These are phyloP conservation scores for Hydrocynus forskahlii DNA, from an alignment of 2,797 vertebrate species.

Conservation along the genomic window DNA sequence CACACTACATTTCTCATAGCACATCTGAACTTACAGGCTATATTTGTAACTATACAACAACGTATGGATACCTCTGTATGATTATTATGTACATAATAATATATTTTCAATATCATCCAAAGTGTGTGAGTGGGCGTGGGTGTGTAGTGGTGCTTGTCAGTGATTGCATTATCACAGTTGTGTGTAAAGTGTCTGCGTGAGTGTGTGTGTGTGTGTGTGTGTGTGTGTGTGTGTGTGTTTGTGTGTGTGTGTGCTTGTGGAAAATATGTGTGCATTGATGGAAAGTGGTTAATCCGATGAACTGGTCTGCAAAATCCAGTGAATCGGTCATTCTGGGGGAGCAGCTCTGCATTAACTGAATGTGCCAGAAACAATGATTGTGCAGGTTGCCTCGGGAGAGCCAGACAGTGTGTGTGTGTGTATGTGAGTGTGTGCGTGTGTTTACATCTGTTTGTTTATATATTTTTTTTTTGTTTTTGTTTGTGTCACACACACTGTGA, in stretches of 20 bases:
- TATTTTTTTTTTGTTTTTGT: constrained; percentile 56
- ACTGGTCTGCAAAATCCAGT: constrained; percentile 50
- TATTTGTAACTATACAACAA: background rate
- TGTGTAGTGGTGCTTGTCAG: background rate
- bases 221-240: constrained; percentile 15
- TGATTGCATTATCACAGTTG: too few species aligned
- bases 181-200: too few species aligned
- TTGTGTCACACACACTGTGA: constrained; percentile 53
- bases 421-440: constrained; percentile 58
- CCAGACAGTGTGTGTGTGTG: constrained; percentile 9
- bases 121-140: background rate
- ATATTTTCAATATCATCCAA: too few species aligned
- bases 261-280: constrained; percentile 55
- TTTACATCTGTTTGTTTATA: background rate
- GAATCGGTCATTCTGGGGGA: constrained; percentile 70
- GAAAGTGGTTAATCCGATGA: constrained; percentile 76
- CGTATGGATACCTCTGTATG: too few species aligned
- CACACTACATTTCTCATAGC: background rate
- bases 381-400: background rate
- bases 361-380: constrained; percentile 60
- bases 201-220: too few species aligned
- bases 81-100: background rate
- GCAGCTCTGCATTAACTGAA: constrained; percentile 72
- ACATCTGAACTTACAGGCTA: background rate
- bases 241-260: constrained; percentile 19